Evolutionary conservation across 2,888 invertebrate genomes (phyloP), one percentile per base, ranked within the genome.

Genomic region (Rhorus exstirpatorius): DNA sequence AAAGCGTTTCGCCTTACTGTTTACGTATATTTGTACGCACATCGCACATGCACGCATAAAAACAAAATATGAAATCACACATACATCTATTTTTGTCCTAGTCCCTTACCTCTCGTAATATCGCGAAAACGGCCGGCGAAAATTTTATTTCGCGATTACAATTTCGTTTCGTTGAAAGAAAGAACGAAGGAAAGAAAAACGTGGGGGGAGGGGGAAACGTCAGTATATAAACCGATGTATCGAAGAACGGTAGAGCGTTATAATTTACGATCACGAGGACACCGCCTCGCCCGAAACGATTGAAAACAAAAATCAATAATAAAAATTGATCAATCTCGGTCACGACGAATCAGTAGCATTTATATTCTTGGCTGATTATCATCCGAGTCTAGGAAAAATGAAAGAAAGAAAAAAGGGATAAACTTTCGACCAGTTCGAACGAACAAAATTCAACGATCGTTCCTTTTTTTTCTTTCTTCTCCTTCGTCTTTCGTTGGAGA

Each of bases 251-350:
- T 14, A 51, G 21, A 6, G 68, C 41, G 24, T 44, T n/a, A n/a
- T 17, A 12, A 26, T 44, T 17, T 19, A 63, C n/a, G 35, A 4
- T 38, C n/a, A 38, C 41, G 19, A 55, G 38, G 41, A 17, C 81
- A 71, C 83, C 89, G n/a, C 88, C 83, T 89, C 90, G 89, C 89
- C 90, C 90, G 90, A 88, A 90, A 91, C 89, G 83, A 88, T 44
- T n/a, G 17, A 89, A 88, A 83, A 84, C 79, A 89, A 89, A 83
- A 89, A 89, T 89, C 87, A 89, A 91, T 87, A 88, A 90, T 86
- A 90, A 91, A 91, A 90, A 89, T 89, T 90, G 90, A 91, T 87
- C 88, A 89, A 89, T 86, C 85, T n/a, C 88, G 84, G 85, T 86
- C 86, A 84, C 87, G 87, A 87, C 83, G 84, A 86, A 87, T 87